These are phyloP conservation scores for Oncorhynchus keta DNA, from an alignment of 2,113 vertebrate genomes.

Conservation along the genomic window DNA sequence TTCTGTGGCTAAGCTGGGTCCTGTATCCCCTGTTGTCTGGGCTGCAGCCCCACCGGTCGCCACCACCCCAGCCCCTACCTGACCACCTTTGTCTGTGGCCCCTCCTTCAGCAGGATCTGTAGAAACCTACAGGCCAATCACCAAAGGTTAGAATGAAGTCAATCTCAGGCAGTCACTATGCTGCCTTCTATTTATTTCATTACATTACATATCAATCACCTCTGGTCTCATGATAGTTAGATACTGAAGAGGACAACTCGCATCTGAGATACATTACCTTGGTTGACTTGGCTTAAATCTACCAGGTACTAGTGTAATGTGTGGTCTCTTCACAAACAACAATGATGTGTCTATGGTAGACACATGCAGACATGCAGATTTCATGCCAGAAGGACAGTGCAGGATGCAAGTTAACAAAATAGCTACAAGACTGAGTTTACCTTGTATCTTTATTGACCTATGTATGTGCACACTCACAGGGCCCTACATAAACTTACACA, in stretches of 20 bases:
- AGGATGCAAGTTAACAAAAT: neutral
- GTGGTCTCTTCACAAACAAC: neutral
- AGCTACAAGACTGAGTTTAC: too few species aligned
- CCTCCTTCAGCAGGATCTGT: conserved; percentile 74
- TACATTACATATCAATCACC: too few species aligned
- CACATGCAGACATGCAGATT: conserved; percentile 21
- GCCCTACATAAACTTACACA: too few species aligned
- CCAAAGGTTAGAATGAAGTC: neutral
- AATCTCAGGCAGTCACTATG: too few species aligned
- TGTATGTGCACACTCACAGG: too few species aligned
- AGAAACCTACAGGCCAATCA: conserved; percentile 74
- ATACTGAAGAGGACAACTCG: too few species aligned
- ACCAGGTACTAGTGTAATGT: too few species aligned
- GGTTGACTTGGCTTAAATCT: too few species aligned
- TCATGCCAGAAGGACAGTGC: neutral
- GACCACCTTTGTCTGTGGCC: conserved; percentile 61
- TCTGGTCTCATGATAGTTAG: too few species aligned
- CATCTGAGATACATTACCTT: too few species aligned
- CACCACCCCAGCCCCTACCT: conserved; percentile 27
- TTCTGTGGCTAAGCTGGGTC: conserved; percentile 66
- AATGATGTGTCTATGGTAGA: neutral
- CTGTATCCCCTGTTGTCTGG: conserved; percentile 71
- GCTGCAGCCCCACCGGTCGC: conserved; percentile 22
- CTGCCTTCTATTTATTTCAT: too few species aligned
- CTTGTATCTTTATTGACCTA: too few species aligned